Conservation (phyloP, 2,113 vertebrate genomes). For the Sapajus apella region DNA sequence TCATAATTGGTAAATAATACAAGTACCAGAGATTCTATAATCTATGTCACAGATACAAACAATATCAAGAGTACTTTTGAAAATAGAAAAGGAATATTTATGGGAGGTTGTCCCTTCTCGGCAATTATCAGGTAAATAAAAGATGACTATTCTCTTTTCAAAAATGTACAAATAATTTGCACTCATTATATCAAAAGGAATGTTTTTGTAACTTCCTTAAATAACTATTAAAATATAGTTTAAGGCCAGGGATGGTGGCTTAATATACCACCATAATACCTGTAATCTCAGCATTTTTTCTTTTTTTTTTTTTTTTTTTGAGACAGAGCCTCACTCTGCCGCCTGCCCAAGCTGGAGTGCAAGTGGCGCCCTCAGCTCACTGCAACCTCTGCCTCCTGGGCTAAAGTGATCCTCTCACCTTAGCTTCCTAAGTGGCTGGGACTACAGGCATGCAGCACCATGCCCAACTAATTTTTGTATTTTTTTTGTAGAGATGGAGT, state of each 20-base stretch:
- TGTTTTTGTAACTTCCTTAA: background rate
- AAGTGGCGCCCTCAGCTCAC: too few relatives aligned
- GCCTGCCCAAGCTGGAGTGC: too few relatives aligned
- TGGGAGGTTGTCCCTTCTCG: background rate
- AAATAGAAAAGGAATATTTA: background rate
- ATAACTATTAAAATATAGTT: background rate
- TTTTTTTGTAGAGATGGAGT: too few relatives aligned
- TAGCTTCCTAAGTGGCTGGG: too few relatives aligned
- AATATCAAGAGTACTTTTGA: background rate
- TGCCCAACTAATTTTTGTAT: too few relatives aligned
- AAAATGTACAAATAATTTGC: background rate
- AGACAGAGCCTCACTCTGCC: too few relatives aligned
- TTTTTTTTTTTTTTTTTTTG: too few relatives aligned
- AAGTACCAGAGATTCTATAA: background rate
- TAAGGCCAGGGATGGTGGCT: background rate
- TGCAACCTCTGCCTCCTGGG: too few relatives aligned
- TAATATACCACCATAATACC: too few relatives aligned
- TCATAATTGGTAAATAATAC: background rate
- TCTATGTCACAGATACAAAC: background rate
- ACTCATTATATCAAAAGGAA: background rate
- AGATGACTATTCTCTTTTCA: background rate
- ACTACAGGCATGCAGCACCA: too few relatives aligned
- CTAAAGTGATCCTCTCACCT: too few relatives aligned
- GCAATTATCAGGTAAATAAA: background rate
- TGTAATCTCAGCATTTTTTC: too few relatives aligned